Conservation (phyloP, 2,113 vertebrate species). For the Salvelinus sp. region DNA sequence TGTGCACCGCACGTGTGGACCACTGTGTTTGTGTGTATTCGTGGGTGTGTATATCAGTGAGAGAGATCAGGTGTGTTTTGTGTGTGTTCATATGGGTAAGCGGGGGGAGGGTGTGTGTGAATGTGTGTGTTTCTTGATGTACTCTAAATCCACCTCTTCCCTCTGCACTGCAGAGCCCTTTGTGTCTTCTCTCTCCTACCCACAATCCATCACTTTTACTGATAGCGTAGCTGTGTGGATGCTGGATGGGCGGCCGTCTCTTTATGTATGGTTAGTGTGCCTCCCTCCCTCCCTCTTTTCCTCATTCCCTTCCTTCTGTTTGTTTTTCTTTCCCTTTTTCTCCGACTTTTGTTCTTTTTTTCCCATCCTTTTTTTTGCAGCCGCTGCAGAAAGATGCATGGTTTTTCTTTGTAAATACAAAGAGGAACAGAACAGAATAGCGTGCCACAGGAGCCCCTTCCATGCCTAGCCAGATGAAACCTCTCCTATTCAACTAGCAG, state of each 20-base stretch:
- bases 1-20: constrained; percentile 5
- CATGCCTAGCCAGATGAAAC: neutral
- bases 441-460: constrained; percentile 5
- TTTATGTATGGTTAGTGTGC: constrained; percentile 65
- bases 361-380: no score
- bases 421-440: neutral
- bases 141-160: constrained; percentile 48
- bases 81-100: neutral
- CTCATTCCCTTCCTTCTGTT: neutral
- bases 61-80: neutral
- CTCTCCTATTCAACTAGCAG: neutral
- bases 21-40: constrained; percentile 2
- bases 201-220: constrained; percentile 54
- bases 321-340: neutral
- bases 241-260: constrained; percentile 45
- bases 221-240: constrained; percentile 39
- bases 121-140: constrained; percentile 46
- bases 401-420: constrained; percentile 1
- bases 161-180: constrained; percentile 29
- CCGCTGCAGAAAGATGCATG: constrained; percentile 35
- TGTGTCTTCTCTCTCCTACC: constrained; percentile 23
- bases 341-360: neutral
- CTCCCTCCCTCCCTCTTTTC: neutral
- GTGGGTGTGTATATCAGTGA: constrained; percentile 7
- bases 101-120: constrained; percentile 22